Percentiles rank a stretch among this genome's conserved stretches.
Evolutionary conservation across 1,140 invertebrate species (phyloP).

Genomic region (Aphaenogaster rudis): DNA sequence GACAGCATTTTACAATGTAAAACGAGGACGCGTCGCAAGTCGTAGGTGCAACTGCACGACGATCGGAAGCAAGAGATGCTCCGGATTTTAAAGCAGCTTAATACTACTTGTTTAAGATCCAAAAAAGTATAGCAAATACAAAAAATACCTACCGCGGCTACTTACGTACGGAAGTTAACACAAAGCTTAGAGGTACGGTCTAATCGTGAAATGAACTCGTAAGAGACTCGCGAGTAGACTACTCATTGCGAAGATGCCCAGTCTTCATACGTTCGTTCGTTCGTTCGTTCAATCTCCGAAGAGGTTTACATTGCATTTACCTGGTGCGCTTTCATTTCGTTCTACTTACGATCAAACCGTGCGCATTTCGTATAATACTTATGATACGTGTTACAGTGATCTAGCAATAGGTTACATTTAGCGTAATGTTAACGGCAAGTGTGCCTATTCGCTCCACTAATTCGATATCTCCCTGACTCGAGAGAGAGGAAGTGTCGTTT

Average conservation of each 20-base stretch:
- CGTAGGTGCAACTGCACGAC: conserved; percentile 33
- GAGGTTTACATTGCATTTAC: conserved; percentile 88
- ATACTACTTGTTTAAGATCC: conserved; percentile 80
- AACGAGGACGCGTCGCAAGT: conserved; percentile 54
- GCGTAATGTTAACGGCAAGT: conserved; percentile 64
- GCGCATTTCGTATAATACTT: conserved; percentile 83
- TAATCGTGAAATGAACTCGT: conserved; percentile 86
- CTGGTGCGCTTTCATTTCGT: conserved; percentile 89
- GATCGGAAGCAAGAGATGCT: conserved; percentile 65
- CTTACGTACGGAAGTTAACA: conserved; percentile 89
- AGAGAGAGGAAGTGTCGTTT: not conserved
- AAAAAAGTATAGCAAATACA: conserved; percentile 87
- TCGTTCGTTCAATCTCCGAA: conserved; percentile 86
- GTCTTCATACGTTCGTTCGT: conserved; percentile 86
- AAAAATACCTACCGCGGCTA: conserved; percentile 90
- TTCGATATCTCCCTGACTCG: conserved; percentile 7
- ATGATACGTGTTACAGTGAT: conserved; percentile 65
- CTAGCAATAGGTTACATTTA: conserved; percentile 71
- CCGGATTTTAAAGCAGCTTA: conserved; percentile 77
- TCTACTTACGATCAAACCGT: conserved; percentile 88
- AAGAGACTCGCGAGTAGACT: conserved; percentile 86
- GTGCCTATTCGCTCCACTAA: conserved; percentile 34
- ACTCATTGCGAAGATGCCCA: conserved; percentile 86
- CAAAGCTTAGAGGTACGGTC: conserved; percentile 86
- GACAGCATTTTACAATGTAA: conserved; percentile 66